These are phyloP conservation scores for Lota lota DNA, from an alignment of 2,113 vertebrate species.

Conservation along the genomic window DNA sequence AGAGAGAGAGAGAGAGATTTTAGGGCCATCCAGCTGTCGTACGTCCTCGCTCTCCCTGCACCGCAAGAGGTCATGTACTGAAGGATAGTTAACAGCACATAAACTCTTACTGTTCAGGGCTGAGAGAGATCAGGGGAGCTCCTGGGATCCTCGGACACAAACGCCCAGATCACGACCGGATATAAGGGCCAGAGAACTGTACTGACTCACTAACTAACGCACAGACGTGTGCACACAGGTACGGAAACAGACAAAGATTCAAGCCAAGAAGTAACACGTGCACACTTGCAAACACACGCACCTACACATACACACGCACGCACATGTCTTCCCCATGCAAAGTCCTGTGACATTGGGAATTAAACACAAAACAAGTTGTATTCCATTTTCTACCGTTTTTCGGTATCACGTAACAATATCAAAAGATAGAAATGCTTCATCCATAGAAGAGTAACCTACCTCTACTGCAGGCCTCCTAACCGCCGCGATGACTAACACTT, in stretches of 20 bases:
- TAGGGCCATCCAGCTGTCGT: conserved; percentile 14
- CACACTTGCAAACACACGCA: conserved; percentile 3
- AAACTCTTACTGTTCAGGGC: conserved; percentile 79
- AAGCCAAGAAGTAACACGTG: neutral
- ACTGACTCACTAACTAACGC: conserved; percentile 8
- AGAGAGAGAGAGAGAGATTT: neutral
- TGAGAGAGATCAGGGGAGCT: conserved; percentile 25
- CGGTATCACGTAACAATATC: too few relatives aligned
- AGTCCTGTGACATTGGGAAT: too few relatives aligned
- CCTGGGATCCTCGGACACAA: too few relatives aligned
- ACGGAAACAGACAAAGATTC: conserved; percentile 45
- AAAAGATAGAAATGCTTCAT: too few relatives aligned
- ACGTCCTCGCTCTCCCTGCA: conserved; percentile 61
- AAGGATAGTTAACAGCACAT: conserved; percentile 68
- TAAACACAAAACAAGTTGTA: too few relatives aligned
- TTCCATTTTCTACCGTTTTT: too few relatives aligned
- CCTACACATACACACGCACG: conserved; percentile 2
- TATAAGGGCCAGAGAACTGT: neutral
- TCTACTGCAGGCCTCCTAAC: too few relatives aligned
- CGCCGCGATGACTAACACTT: too few relatives aligned
- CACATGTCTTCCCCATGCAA: neutral
- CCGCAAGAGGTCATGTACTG: conserved; percentile 73
- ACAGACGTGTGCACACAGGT: neutral
- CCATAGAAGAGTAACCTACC: too few relatives aligned
- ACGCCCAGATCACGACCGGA: too few relatives aligned